These are phyloP conservation scores for Leptinotarsa rubiginosa DNA, from an alignment of 2,888 invertebrate genomes.

Conservation along the genomic window DNA sequence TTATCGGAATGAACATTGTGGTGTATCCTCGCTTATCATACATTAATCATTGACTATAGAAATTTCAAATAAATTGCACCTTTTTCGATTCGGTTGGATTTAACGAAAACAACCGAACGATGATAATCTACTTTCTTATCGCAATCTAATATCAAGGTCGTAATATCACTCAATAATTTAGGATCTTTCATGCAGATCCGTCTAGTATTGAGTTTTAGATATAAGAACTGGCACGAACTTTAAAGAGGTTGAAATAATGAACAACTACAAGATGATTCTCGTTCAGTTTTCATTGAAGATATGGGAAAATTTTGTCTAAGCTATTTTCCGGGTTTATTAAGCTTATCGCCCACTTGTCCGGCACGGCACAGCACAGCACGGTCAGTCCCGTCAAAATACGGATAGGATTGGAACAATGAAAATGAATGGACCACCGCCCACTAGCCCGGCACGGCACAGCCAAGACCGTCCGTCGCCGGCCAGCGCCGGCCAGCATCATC, in stretches of 20 bases:
- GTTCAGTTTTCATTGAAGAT: too few relatives aligned
- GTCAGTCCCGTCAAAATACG: too few relatives aligned
- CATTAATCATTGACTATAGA: conserved; percentile 13
- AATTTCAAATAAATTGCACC: conserved; percentile 12
- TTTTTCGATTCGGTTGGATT: not conserved
- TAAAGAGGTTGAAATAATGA: not conserved
- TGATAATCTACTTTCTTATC: not conserved
- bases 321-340: too few relatives aligned
- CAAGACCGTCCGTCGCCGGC: too few relatives aligned
- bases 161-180: not conserved
- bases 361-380: too few relatives aligned
- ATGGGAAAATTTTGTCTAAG: too few relatives aligned
- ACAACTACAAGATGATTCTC: not conserved
- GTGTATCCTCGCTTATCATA: not conserved
- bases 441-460: too few relatives aligned
- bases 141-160: not conserved
- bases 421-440: too few relatives aligned
- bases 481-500: too few relatives aligned
- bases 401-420: too few relatives aligned
- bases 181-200: not conserved
- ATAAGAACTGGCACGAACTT: too few relatives aligned
- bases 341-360: too few relatives aligned
- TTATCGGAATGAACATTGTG: not conserved
- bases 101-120: conserved; percentile 7
- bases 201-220: not conserved